Evolutionary conservation across 37 sponge, comb jelly and placozoan species (phyloP).

Genomic region (Spongilla lacustris): DNA sequence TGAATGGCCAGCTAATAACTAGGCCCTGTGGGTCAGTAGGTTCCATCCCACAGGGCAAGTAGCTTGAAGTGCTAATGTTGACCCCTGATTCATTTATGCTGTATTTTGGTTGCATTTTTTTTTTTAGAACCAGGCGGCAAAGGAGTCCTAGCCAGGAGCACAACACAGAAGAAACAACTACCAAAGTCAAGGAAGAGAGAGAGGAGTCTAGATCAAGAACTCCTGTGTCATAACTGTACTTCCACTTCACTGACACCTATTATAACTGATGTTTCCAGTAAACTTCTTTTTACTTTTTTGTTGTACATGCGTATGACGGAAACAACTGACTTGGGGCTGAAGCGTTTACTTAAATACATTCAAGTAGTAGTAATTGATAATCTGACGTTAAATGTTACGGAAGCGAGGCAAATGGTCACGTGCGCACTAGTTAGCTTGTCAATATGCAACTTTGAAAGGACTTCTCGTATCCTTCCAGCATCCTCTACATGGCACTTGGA

Average conservation of each 20-base stretch:
- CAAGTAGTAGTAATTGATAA: too few relatives aligned
- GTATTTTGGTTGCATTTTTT: neutral
- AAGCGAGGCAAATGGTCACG: too few relatives aligned
- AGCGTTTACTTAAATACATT: neutral
- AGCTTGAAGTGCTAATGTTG: neutral
- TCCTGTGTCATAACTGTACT: conserved; percentile 5
- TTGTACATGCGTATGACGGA: neutral
- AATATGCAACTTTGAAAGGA: too few relatives aligned
- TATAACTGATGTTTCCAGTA: neutral
- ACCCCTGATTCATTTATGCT: neutral
- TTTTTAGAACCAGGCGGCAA: conserved; percentile 28
- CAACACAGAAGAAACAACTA: conserved; percentile 21
- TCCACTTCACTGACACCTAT: neutral
- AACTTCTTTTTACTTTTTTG: neutral
- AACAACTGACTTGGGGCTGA: neutral
- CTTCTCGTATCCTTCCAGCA: too few relatives aligned
- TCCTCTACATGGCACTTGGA: too few relatives aligned
- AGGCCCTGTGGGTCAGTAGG: too few relatives aligned
- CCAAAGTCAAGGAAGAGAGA: conserved; percentile 18
- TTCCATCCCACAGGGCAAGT: too few relatives aligned
- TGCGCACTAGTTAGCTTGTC: too few relatives aligned
- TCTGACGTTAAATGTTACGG: too few relatives aligned
- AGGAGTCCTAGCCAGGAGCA: conserved; percentile 29
- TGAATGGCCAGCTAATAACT: too few relatives aligned
- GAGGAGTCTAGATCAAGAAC: conserved; percentile 44